Evolutionary conservation across 2,113 vertebrate species (phyloP).

Genomic region (Aspiorhynchus laticeps): DNA sequence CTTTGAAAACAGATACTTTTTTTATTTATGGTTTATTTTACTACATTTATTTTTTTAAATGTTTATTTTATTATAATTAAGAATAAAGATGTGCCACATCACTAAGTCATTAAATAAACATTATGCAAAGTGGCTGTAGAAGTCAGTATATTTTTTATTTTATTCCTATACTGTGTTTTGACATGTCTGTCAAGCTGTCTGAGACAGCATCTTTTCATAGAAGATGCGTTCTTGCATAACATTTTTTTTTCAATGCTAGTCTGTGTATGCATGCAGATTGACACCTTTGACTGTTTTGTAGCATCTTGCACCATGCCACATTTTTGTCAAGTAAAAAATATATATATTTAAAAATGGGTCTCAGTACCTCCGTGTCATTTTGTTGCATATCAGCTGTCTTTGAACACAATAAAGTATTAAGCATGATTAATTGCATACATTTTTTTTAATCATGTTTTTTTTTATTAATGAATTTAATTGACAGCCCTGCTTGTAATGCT

Average conservation of each 20-base stretch:
- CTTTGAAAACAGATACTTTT: too few relatives aligned
- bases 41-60: not conserved
- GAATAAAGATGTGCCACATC: not conserved
- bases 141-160: not conserved
- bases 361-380: not conserved
- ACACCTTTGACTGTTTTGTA: not conserved
- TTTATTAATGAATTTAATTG: conserved; percentile 15
- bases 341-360: not conserved
- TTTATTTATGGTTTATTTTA: too few relatives aligned
- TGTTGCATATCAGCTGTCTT: not conserved
- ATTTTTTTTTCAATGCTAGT: not conserved
- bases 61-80: not conserved
- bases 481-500: conserved; percentile 12
- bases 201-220: not conserved
- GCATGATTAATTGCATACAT: conserved; percentile 2
- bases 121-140: not conserved
- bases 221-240: not conserved
- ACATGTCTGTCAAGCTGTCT: not conserved
- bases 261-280: not conserved
- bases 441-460: not conserved
- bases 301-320: not conserved
- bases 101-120: not conserved
- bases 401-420: not conserved
- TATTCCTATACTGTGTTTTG: not conserved
- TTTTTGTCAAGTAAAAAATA: not conserved